Evolutionary conservation across 2,888 invertebrate species (phyloP).

Genomic region (Actias luna): DNA sequence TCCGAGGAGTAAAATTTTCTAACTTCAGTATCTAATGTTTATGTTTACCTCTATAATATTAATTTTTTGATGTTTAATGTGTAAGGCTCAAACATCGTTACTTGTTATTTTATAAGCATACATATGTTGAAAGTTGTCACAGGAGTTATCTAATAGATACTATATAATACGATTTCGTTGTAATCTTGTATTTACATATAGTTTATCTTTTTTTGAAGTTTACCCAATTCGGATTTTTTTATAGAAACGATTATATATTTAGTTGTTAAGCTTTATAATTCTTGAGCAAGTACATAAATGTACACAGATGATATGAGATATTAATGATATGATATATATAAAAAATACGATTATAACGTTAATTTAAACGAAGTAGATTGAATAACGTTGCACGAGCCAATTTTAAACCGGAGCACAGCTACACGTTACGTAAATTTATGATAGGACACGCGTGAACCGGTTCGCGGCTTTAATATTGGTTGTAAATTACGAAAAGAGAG

Average conservation of each 20-base stretch:
- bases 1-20: no score
- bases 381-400: conserved; percentile 14
- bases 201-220: neutral
- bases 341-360: neutral
- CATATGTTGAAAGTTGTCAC: no score
- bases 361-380: conserved; percentile 7
- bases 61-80: no score
- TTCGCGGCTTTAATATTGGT: conserved; percentile 65
- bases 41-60: no score
- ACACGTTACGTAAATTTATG: conserved; percentile 39
- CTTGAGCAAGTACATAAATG: neutral
- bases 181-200: no score
- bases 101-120: no score
- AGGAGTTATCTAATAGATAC: no score
- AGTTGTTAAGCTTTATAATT: neutral
- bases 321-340: neutral
- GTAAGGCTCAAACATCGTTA: no score
- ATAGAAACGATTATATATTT: no score
- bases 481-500: conserved; percentile 53
- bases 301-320: neutral
- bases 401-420: conserved; percentile 5
- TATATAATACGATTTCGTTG: no score
- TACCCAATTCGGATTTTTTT: neutral
- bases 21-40: no score
- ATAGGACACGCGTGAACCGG: conserved; percentile 53